A percentile compares a stretch with the other conserved stretches of the same genome.
These are phyloP conservation scores for Clarias laeviceps DNA, from an alignment of 2,797 vertebrate genomes.

Conservation along the genomic window DNA sequence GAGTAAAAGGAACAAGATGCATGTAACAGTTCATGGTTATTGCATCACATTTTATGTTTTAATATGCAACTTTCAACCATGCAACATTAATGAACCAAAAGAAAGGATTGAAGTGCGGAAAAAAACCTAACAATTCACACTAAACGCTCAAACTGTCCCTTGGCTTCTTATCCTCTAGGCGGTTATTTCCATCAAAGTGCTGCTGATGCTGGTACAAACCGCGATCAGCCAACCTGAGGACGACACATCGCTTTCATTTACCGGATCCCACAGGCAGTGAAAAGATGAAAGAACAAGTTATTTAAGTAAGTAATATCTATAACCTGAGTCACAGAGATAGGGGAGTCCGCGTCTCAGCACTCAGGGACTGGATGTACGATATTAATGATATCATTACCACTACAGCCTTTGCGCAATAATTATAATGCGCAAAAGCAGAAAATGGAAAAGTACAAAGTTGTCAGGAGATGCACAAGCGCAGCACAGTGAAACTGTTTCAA, in stretches of 20 bases:
- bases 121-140: neutral
- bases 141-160: neutral
- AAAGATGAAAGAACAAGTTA: neutral
- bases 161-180: neutral
- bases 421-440: neutral
- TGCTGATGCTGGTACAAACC: neutral
- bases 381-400: neutral
- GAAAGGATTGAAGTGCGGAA: neutral
- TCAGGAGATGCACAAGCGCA: neutral
- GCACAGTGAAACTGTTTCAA: neutral
- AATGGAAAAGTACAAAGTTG: neutral
- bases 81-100: neutral
- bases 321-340: neutral
- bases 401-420: neutral
- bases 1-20: too few relatives aligned
- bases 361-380: neutral
- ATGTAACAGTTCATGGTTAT: neutral
- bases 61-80: neutral
- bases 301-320: neutral
- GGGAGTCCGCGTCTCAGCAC: neutral
- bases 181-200: neutral
- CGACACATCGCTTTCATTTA: neutral
- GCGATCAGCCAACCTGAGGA: neutral
- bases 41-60: neutral
- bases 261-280: neutral